Conservation (phyloP, 1,140 invertebrate species). For the Drosophila yakuba region DNA sequence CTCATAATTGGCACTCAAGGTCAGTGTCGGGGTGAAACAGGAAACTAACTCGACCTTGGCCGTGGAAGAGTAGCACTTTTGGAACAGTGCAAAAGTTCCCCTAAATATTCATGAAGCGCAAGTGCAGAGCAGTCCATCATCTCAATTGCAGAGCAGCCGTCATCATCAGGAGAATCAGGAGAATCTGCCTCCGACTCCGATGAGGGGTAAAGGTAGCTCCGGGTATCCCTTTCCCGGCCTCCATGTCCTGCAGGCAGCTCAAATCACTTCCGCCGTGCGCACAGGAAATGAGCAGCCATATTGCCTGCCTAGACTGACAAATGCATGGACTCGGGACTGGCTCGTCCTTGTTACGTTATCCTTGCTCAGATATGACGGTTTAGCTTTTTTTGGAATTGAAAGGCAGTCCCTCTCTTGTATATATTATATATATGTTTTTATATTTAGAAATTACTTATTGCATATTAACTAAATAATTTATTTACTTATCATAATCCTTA, state of each 20-base stretch:
- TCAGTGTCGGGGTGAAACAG: background rate
- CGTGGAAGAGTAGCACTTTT: conserved; percentile 3
- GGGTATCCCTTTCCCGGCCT: background rate
- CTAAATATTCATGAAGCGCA: conserved; percentile 44
- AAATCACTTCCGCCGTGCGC: conserved; percentile 67
- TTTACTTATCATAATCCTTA: background rate
- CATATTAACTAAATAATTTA: background rate
- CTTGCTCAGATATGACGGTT: background rate
- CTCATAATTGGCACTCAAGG: conserved; percentile 11
- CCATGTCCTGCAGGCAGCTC: conserved; percentile 39
- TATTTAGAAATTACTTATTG: too few species aligned
- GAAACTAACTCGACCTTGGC: conserved; percentile 17
- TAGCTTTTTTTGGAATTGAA: background rate
- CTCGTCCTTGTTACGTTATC: conserved; percentile 6
- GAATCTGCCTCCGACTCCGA: background rate
- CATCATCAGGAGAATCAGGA: conserved; percentile 9
- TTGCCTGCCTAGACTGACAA: conserved; percentile 59
- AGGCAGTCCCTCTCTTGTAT: background rate
- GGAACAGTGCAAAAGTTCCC: conserved; percentile 15
- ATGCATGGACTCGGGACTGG: conserved; percentile 20
- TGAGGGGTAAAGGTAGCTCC: conserved; percentile 1
- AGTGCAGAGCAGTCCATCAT: conserved; percentile 35
- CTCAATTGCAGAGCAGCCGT: conserved; percentile 36
- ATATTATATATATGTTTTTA: too few species aligned
- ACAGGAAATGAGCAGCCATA: conserved; percentile 71